Base-by-base conservation (phyloP, 2,888 invertebrate genomes). In the Eueremaeus valkanovi region DNA sequence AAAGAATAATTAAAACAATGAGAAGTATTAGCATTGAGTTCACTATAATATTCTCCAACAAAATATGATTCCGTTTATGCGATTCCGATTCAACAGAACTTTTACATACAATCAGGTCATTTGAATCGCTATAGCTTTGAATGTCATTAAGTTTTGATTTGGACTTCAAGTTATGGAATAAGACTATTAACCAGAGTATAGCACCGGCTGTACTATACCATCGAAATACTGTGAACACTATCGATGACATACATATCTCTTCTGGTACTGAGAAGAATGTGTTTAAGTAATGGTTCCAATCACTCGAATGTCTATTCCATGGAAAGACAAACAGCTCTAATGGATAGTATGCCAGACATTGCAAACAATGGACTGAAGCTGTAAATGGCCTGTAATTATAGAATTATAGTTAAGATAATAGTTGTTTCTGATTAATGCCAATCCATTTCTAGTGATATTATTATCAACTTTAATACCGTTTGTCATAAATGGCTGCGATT, bases 401-500 rank as follows among this genome's bases (percentile, higher is more conserved):
- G n/a, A n/a, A n/a, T n/a, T n/a, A n/a, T n/a, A n/a, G n/a, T n/a
- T n/a, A n/a, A n/a, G n/a, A n/a, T n/a, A n/a, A n/a, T n/a, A n/a
- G n/a, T n/a, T n/a, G n/a, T n/a, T n/a, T n/a, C n/a, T n/a, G n/a
- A n/a, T n/a, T n/a, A 21, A 61, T 61, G 8, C 3, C 1, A 63
- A 63, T 0, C 31, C 18, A 63, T 8, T 55, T 55, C 18, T 33
- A 33, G 3, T n/a, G n/a, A n/a, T 33, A 24, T 40, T 1, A 68
- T 18, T 21, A 9, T 61, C 31, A 42, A 27, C 33, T 63, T 68
- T 5, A 36, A 68, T 68, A 68, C 68, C 68, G 33, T 68, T 68
- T 68, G 40, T 68, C 68, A 42, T 42, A 68, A 24, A 18, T 42
- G 40, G 68, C 68, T 5, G 68, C 40, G 21, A 68, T 68, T 68